A percentile compares a stretch with the other conserved stretches of the same genome.
Conservation (phyloP, 2,113 vertebrate species). For the Pterocles burchelli region DNA sequence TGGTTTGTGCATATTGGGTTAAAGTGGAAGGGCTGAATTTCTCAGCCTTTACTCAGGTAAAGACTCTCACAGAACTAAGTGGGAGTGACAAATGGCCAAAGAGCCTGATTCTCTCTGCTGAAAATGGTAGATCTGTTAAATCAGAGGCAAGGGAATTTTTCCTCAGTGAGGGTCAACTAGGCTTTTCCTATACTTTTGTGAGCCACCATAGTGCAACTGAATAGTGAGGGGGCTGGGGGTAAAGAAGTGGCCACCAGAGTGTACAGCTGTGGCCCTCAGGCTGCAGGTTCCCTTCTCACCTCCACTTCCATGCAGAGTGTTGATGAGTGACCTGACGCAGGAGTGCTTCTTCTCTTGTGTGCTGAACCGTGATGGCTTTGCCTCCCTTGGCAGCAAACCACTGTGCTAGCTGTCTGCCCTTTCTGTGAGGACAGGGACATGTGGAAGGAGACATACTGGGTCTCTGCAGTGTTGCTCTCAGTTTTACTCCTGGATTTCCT, state of each 20-base stretch:
- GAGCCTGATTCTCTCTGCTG: not conserved
- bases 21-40: not conserved
- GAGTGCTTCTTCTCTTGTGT: not conserved
- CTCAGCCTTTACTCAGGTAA: not conserved
- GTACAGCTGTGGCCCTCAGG: not conserved
- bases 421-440: not conserved
- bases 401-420: not conserved
- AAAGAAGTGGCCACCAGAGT: not conserved
- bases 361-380: not conserved
- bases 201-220: not conserved
- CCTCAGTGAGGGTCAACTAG: not conserved
- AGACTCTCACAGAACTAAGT: not conserved
- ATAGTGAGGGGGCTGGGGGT: not conserved
- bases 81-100: not conserved
- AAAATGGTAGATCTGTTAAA: not conserved
- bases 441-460: not conserved
- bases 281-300: not conserved
- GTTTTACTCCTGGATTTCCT: not conserved
- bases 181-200: not conserved
- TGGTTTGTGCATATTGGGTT: not conserved
- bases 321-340: not conserved
- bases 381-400: not conserved
- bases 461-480: not conserved
- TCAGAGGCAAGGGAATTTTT: not conserved
- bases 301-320: fast-evolving